Conservation (phyloP, 1,140 invertebrate species). For the Lordiphosa clarofinis region DNA sequence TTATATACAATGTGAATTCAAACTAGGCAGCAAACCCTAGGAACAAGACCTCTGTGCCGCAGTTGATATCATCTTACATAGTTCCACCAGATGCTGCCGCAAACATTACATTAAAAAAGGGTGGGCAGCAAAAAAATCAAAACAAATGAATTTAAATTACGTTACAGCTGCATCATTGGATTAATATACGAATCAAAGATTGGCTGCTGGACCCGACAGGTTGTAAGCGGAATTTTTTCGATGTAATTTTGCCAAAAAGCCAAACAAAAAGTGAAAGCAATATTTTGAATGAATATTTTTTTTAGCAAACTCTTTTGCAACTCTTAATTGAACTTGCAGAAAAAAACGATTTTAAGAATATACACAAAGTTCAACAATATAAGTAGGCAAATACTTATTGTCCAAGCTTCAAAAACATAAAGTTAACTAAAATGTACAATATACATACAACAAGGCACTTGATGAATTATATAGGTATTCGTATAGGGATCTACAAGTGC, state of each 20-base stretch:
- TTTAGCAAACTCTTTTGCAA: slow-evolving; percentile 1
- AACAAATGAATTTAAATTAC: too few relatives aligned
- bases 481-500: slow-evolving; percentile 18
- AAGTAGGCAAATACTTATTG: slow-evolving; percentile 33
- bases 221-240: neutral
- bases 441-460: slow-evolving; percentile 38
- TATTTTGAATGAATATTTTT: slow-evolving; percentile 37
- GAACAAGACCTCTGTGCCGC: too few relatives aligned
- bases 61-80: too few relatives aligned
- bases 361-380: slow-evolving; percentile 63
- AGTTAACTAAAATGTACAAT: slow-evolving; percentile 73
- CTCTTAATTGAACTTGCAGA: neutral
- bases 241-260: slow-evolving; percentile 10
- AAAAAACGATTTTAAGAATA: slow-evolving; percentile 31
- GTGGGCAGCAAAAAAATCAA: too few relatives aligned
- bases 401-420: slow-evolving; percentile 67
- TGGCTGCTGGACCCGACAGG: neutral
- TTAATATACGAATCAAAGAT: too few relatives aligned
- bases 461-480: slow-evolving; percentile 33
- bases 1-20: too few relatives aligned
- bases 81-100: too few relatives aligned
- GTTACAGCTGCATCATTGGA: too few relatives aligned
- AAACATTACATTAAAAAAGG: too few relatives aligned
- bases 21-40: too few relatives aligned
- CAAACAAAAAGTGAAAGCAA: slow-evolving; percentile 46